These are phyloP conservation scores for Pachyramphus minor DNA, from an alignment of 2,113 vertebrate genomes.

Conservation along the genomic window DNA sequence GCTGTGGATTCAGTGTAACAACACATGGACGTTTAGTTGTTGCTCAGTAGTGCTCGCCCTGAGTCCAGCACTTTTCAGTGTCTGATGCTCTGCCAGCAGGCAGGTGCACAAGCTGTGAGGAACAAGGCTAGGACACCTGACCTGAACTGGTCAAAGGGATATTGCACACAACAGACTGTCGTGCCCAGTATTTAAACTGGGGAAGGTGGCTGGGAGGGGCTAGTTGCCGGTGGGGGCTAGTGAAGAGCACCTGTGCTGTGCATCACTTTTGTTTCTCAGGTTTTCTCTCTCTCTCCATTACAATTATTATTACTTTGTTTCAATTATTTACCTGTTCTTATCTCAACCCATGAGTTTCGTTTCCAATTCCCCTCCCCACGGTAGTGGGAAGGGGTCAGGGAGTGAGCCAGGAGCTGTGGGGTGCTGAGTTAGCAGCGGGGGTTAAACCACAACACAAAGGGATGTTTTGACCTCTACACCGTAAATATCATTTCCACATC, in stretches of 20 bases:
- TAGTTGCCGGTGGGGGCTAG: neutral
- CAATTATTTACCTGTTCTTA: neutral
- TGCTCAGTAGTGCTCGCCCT: neutral
- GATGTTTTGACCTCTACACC: conserved; percentile 42
- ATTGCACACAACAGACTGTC: neutral
- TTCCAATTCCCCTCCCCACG: neutral
- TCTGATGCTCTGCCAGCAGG: neutral
- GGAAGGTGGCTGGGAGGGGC: neutral
- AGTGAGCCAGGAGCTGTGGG: neutral
- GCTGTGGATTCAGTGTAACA: neutral
- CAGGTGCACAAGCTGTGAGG: neutral
- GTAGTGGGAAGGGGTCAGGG: neutral
- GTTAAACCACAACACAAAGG: neutral
- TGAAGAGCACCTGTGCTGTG: neutral
- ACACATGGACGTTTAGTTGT: neutral
- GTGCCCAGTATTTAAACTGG: neutral
- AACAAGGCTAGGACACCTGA: neutral
- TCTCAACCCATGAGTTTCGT: neutral
- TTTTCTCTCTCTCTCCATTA: neutral
- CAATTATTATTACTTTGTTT: neutral
- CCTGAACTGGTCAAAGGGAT: neutral
- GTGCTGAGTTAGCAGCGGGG: neutral
- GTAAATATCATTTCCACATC: neutral
- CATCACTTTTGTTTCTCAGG: neutral
- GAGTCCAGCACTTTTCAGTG: neutral